Base-by-base conservation (phyloP, 2,797 vertebrate genomes). In the Cheirogaleus major region DNA sequence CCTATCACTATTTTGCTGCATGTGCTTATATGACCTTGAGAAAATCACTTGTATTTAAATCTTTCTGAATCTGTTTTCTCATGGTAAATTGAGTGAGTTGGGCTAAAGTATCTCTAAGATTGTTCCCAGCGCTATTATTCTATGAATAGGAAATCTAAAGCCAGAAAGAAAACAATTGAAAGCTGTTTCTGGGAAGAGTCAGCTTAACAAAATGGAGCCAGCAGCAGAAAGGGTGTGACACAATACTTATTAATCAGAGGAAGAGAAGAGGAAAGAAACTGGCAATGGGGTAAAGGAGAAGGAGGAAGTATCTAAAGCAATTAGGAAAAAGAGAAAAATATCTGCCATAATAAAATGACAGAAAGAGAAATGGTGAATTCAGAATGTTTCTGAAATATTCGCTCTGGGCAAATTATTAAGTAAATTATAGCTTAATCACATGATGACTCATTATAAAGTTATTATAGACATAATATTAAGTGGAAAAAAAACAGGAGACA, bases 1-100 rank as follows among this genome's bases (percentile, higher is more conserved):
- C 27, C 92, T 70, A 94, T 32, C 25, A 69, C n/a, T 63, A 45
- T 76, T 61, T 91, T 90, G 38, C 63, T 85, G 30, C 48, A 35
- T 81, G 27, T 72, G 32, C 61, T 89, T 76, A 81, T 9, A 57
- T 35, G n/a, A 80, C 1, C 45, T 88, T 32, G 43, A 93, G 41
- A 89, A 94, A 91, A 91, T 61, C 48, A 79, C 30, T 48, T 91
- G 55, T 14, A 81, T 89, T 95, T 95, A 93, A 95, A 76, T 88
- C 38, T 95, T 96, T 75, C 43, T 95, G 48, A 84, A 90, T 92
- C 55, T 92, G 43, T 91, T 75, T 91, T 93, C 41, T 97, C 50
- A 85, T 18, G 15, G 57, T 70, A 89, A 92, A 79, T 73, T 91
- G 17, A 95, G 35, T n/a, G 22, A 1, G 20, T 38, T 90, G 76